Base-by-base conservation (phyloP, 2,797 vertebrate genomes). In the Enteromius mattozi region DNA sequence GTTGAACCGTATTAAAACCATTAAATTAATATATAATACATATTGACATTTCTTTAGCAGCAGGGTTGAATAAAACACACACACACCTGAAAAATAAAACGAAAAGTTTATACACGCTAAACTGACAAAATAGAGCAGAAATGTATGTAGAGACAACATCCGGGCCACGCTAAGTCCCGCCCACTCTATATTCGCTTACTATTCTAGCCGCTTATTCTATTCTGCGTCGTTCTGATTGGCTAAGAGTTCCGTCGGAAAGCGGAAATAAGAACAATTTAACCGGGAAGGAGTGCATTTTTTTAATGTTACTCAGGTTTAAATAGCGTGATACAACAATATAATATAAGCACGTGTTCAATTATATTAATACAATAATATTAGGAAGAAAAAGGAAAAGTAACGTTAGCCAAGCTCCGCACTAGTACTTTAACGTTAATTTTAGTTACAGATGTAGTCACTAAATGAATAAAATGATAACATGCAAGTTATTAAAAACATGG, bases 101-200 rank as follows among this genome's bases (percentile, higher is more conserved):
- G 5, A 1, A 42, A 42, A 42, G 4, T 69, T 42, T 6, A 61
- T 13, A 27, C 24, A 63, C 56, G 24, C 13, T 40, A 4, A 40
- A 40, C 19, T 37, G 16, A 35, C 10, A 68, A 37, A 21, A 12
- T 5, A 42, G n/a, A 45, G 40, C 3, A 47, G 45, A 47, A 47
- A 47, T 14, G 45, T 14, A 4, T 3, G 47, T 49, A 13, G 7
- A 27, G 1, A 30, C 24, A 17, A 47, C 27, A 21, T 74, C 27
- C 27, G 47, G 42, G 45, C 16, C 49, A 0, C 10, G 54, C 0
- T 42, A 42, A 61, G 4, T 8, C 2, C 54, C 54, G 54, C 35
- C 75, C 1, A 27, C 35, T 12, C 12, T 27, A 2, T 0, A 0
- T 0, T 0, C 0, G 0, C 6, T 16, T 56, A 12, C 21, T 54